A percentile compares a stretch with the other conserved stretches of the same genome.
phyloP scores from a whole-genome alignment of 2,113 vertebrate species.

The Grammomys surdaster region DNA sequence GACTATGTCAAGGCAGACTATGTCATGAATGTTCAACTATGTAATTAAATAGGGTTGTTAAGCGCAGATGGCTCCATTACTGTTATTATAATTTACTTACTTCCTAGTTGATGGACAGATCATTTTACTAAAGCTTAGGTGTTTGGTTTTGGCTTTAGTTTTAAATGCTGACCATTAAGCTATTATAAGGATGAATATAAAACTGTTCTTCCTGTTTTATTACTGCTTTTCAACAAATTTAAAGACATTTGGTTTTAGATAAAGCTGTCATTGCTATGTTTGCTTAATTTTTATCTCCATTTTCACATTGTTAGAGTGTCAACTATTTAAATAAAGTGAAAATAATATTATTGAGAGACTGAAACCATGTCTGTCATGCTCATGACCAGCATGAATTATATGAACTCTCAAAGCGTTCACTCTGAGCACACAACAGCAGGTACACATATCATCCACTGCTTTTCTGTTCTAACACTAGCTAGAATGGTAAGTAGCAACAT shows the following conservation, averaged over 20 bases:
- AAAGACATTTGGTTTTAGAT: background rate
- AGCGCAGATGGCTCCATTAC: background rate
- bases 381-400: background rate
- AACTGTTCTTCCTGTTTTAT: background rate
- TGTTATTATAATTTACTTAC: background rate
- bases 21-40: no score
- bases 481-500: background rate
- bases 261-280: background rate
- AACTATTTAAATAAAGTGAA: background rate
- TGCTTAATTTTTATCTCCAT: slow-evolving; percentile 11
- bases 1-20: no score
- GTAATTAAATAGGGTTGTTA: no score
- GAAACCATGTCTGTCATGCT: background rate
- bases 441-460: background rate
- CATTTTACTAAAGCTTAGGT: background rate
- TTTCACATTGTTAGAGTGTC: background rate
- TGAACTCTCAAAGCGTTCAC: background rate
- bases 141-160: background rate
- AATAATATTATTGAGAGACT: background rate
- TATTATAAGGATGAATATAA: background rate
- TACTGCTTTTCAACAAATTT: background rate
- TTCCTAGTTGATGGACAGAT: background rate
- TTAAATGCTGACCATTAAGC: background rate
- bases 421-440: background rate
- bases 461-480: background rate